A percentile compares a stretch with the other conserved stretches of the same genome.
Conservation (phyloP, 1,140 invertebrate species). For the Sipha flava region DNA sequence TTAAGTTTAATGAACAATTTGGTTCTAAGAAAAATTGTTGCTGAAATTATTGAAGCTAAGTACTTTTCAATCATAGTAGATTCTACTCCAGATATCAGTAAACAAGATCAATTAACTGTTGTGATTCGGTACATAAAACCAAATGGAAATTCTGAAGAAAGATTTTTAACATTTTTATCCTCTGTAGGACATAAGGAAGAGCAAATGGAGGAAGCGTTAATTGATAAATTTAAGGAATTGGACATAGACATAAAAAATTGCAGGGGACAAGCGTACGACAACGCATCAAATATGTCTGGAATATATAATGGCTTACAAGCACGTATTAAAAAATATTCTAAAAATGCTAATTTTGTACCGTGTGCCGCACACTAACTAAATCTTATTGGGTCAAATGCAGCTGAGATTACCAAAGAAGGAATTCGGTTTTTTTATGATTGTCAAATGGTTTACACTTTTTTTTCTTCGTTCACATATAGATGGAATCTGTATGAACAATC, state of each 20-base stretch:
- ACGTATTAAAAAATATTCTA: conserved; percentile 40
- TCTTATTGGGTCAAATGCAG: conserved; percentile 40
- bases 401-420: conserved; percentile 36
- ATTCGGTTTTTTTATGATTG: background rate
- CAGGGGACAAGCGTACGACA: conserved; percentile 39
- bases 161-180: background rate
- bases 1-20: conserved; percentile 41
- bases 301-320: conserved; percentile 40
- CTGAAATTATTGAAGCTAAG: background rate
- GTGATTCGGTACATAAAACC: background rate
- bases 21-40: background rate
- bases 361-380: conserved; percentile 43
- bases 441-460: conserved; percentile 38
- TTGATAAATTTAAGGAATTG: background rate
- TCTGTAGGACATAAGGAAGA: background rate
- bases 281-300: conserved; percentile 40
- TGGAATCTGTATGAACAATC: conserved; percentile 30
- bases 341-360: conserved; percentile 38
- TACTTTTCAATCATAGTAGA: conserved; percentile 7
- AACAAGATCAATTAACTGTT: conserved; percentile 14
- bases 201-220: background rate
- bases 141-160: conserved; percentile 1
- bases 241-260: background rate
- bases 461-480: conserved; percentile 37
- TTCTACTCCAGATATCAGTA: background rate